phyloP scores from a whole-genome alignment of 2,797 vertebrate species.

The Peromyscus melanophrys region DNA sequence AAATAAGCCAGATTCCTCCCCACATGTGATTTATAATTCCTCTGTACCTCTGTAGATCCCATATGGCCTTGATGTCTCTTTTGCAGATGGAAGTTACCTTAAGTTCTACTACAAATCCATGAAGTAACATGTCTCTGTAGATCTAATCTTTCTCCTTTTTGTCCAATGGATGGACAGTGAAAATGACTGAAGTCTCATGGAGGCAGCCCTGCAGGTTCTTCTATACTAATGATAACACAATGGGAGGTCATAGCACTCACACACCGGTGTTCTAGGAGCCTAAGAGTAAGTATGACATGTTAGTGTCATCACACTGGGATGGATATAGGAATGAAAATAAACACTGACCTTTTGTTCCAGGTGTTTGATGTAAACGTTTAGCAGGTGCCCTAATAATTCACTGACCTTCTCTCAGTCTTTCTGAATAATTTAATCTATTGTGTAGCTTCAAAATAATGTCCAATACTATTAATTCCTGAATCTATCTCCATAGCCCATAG shows the following conservation, averaged over 20 bases:
- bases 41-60: rapidly evolving
- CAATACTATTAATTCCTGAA: neutral
- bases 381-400: neutral
- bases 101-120: neutral
- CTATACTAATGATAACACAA: neutral
- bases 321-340: neutral
- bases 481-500: neutral
- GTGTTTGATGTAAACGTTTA: neutral
- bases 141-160: neutral
- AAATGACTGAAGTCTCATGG: neutral
- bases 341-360: neutral
- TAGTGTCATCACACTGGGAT: neutral
- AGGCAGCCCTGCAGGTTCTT: neutral
- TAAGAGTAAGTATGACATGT: neutral
- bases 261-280: neutral
- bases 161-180: neutral
- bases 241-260: neutral
- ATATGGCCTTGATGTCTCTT: conserved; percentile 5
- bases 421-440: neutral
- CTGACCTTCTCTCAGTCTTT: neutral
- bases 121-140: neutral
- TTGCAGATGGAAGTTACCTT: neutral
- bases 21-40: neutral
- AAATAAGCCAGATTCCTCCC: neutral
- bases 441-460: conserved; percentile 32